Evolutionary conservation across 64 coral and sea anemone genomes (phyloP).

Genomic region (Pachyseris speciosa): DNA sequence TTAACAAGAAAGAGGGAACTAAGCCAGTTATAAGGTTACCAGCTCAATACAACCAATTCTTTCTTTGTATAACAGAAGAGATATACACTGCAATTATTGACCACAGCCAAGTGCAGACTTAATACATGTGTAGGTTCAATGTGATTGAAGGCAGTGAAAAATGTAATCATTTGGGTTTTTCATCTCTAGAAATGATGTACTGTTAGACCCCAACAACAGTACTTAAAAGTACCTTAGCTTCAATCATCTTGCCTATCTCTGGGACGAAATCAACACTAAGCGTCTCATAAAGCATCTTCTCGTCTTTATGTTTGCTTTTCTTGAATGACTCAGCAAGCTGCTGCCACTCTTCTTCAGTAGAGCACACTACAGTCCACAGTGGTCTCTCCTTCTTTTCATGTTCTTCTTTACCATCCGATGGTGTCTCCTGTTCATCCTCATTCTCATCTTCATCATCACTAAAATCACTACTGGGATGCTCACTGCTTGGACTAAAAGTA

Average conservation of each 20-base stretch:
- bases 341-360: constrained; percentile 86
- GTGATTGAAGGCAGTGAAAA: too few relatives aligned
- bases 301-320: constrained; percentile 86
- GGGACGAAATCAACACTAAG: constrained; percentile 94
- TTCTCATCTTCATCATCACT: constrained; percentile 68
- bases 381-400: constrained; percentile 15
- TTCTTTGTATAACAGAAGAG: too few relatives aligned
- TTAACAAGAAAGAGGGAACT: too few relatives aligned
- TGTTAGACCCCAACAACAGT: too few relatives aligned
- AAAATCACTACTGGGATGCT: constrained; percentile 71
- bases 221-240: constrained; percentile 93
- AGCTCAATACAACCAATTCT: too few relatives aligned
- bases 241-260: constrained; percentile 95
- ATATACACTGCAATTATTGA: too few relatives aligned
- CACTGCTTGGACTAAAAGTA: constrained; percentile 56
- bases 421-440: constrained; percentile 66
- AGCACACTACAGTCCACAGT: constrained; percentile 84
- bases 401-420: constrained; percentile 54
- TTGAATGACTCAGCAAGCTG: constrained; percentile 90
- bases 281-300: constrained; percentile 92
- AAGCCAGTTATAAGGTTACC: too few relatives aligned
- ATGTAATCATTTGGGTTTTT: too few relatives aligned
- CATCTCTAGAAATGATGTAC: too few relatives aligned
- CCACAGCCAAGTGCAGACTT: too few relatives aligned
- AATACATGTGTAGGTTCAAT: too few relatives aligned